phyloP scores from a whole-genome alignment of 2,797 vertebrate genomes.

The Triplophysa bombifrons region DNA sequence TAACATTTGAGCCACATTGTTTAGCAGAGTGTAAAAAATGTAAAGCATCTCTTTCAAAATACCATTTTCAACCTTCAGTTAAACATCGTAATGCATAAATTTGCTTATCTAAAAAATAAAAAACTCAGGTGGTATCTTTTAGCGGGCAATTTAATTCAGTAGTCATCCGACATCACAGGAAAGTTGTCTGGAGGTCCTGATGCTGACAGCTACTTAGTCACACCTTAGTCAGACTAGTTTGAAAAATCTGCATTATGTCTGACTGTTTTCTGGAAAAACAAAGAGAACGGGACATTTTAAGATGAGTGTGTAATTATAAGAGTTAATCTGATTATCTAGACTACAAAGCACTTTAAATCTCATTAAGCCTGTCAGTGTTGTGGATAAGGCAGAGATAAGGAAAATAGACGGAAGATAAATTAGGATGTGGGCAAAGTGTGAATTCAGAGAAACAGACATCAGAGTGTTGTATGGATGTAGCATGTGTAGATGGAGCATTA shows the following conservation, averaged over 20 bases:
- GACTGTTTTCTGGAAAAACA: slow-evolving; percentile 54
- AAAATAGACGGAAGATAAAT: slow-evolving; percentile 34
- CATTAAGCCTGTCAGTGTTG: slow-evolving; percentile 72
- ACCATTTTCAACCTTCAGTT: slow-evolving; percentile 5
- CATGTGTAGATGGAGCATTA: neutral
- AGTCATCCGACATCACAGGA: slow-evolving; percentile 19
- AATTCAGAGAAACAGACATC: neutral
- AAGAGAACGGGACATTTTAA: slow-evolving; percentile 39
- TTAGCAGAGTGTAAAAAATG: neutral
- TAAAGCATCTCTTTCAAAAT: neutral
- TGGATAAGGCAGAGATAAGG: slow-evolving; percentile 57
- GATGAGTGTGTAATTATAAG: slow-evolving; percentile 69
- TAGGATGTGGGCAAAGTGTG: neutral
- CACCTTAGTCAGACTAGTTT: too few species aligned
- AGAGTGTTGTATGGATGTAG: neutral
- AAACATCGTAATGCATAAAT: neutral
- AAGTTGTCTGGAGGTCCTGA: slow-evolving; percentile 21
- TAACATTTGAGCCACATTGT: neutral
- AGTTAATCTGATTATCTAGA: slow-evolving; percentile 71
- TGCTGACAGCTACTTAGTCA: neutral
- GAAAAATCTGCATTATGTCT: neutral
- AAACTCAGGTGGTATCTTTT: slow-evolving; percentile 9
- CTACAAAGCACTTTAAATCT: slow-evolving; percentile 67
- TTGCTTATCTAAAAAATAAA: neutral
- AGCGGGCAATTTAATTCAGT: neutral